These are phyloP conservation scores for Propithecus deckenii DNA, from an alignment of 2,797 vertebrate species.

Conservation along the genomic window DNA sequence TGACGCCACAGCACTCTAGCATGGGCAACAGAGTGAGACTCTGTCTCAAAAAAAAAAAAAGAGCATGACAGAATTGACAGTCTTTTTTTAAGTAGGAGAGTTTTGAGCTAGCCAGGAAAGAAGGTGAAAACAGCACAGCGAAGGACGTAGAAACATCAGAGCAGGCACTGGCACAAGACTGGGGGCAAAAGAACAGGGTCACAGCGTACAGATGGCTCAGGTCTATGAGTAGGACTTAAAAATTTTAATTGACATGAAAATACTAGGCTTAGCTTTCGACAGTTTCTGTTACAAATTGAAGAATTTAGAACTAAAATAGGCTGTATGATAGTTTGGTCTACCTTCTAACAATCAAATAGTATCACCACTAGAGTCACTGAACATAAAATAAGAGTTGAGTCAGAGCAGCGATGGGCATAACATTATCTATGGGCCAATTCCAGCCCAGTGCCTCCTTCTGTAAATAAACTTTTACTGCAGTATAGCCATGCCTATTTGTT, in stretches of 20 bases:
- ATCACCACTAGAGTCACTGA: not conserved
- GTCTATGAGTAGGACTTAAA: not conserved
- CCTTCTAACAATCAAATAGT: not conserved
- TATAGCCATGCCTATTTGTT: not conserved
- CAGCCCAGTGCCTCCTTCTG: not conserved
- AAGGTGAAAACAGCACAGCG: not conserved
- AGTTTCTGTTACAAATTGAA: not conserved
- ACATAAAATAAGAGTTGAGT: not conserved
- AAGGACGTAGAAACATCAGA: not conserved
- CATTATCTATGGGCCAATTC: not conserved
- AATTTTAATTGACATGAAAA: not conserved
- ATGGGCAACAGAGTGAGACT: no score
- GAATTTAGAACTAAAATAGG: not conserved
- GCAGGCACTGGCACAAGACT: fast-evolving
- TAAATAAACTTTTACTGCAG: not conserved
- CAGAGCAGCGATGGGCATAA: not conserved
- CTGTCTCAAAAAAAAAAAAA: no score
- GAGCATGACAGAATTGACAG: not conserved
- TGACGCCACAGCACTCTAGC: no score
- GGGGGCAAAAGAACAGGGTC: not conserved
- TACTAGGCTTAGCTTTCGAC: not conserved
- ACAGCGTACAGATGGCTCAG: fast-evolving
- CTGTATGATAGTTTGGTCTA: not conserved
- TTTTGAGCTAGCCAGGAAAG: not conserved
- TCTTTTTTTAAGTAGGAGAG: not conserved